Evolutionary conservation across 2,113 vertebrate genomes (phyloP).

Genomic region (Leucosticte australis): DNA sequence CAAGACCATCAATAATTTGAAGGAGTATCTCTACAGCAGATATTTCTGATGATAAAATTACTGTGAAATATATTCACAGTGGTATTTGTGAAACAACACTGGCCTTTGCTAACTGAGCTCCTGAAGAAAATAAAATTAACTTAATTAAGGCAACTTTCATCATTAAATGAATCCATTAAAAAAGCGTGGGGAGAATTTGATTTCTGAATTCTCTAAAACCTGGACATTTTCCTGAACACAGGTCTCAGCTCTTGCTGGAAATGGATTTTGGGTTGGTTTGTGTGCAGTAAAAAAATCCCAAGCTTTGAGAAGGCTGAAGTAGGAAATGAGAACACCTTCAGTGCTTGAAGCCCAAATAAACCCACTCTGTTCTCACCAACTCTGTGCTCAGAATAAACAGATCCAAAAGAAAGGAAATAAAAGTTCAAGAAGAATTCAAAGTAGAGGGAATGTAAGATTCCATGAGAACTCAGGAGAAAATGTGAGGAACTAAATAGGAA

Average conservation of each 20-base stretch:
- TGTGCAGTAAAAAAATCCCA: accelerated
- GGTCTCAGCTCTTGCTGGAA: not conserved
- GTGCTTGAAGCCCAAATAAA: not conserved
- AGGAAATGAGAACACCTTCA: not conserved
- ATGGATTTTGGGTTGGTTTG: not conserved
- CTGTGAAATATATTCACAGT: not conserved
- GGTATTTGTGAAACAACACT: not conserved
- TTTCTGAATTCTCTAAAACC: not conserved
- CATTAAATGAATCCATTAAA: not conserved
- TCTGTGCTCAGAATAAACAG: not conserved
- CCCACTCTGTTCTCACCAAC: not conserved
- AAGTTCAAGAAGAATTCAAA: not conserved
- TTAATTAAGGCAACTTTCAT: not conserved
- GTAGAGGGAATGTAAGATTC: not conserved
- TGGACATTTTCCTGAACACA: not conserved
- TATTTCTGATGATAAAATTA: not conserved
- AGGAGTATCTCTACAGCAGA: not conserved
- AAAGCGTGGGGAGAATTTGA: accelerated
- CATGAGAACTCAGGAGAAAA: not conserved
- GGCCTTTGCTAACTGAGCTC: not conserved
- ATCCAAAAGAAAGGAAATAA: not conserved
- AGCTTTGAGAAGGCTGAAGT: not conserved
- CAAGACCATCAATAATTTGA: not conserved
- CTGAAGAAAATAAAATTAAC: not conserved
- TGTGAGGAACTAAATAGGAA: not conserved